These are phyloP conservation scores for Pollimyrus isidori DNA, from an alignment of 2,113 vertebrate genomes.

Conservation along the genomic window DNA sequence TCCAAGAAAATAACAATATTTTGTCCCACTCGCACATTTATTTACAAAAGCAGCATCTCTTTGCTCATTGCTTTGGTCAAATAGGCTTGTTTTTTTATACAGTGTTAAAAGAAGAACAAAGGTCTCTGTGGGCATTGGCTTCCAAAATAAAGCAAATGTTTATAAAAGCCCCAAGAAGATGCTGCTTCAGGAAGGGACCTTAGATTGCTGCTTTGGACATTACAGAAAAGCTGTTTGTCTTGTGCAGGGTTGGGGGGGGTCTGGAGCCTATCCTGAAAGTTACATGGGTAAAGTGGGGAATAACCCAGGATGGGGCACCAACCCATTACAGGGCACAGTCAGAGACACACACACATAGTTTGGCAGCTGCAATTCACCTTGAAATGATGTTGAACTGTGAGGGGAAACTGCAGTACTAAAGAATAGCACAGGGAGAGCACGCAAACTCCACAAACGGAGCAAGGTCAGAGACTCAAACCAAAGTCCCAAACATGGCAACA, in stretches of 20 bases:
- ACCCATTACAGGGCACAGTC: not conserved
- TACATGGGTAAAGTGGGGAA: not conserved
- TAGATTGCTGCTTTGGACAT: not conserved
- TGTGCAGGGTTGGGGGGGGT: not conserved
- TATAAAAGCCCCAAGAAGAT: not conserved
- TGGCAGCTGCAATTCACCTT: not conserved
- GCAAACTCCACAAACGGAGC: not conserved
- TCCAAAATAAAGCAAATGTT: not conserved
- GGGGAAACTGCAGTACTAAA: not conserved
- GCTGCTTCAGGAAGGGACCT: not conserved
- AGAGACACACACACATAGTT: too few relatives aligned
- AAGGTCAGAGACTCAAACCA: not conserved
- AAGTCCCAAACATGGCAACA: not conserved
- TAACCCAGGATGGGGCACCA: not conserved
- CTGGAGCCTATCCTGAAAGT: not conserved
- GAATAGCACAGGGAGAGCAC: not conserved
- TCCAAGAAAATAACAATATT: not conserved
- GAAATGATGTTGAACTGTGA: not conserved
- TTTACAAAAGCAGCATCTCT: not conserved
- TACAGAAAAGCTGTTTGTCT: not conserved
- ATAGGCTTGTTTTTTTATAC: not conserved
- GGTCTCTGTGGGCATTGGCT: not conserved
- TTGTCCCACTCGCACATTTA: not conserved
- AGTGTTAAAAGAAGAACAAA: not conserved
- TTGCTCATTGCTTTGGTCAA: not conserved